Percentiles rank a stretch among this genome's conserved stretches.
phyloP scores from a whole-genome alignment of 1,140 invertebrate species.

The Euura saliciscinereae region DNA sequence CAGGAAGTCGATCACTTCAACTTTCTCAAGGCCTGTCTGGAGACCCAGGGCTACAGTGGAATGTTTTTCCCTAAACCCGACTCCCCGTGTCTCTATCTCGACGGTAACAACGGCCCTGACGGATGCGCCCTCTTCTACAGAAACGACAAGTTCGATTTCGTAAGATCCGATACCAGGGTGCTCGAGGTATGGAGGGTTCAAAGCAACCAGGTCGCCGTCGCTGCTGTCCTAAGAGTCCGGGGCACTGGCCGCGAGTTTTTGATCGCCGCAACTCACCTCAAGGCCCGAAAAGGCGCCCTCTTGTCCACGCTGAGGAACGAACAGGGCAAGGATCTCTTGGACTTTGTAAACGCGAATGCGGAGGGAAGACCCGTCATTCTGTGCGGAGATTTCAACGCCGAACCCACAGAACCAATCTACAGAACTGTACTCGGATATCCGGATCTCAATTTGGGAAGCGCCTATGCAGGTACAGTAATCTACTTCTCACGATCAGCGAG shows the following conservation, averaged over 20 bases:
- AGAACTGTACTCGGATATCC: conserved; percentile 59
- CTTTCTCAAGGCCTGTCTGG: conserved; percentile 68
- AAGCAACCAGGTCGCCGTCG: conserved; percentile 76
- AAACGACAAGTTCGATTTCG: conserved; percentile 67
- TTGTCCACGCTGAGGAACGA: conserved; percentile 74
- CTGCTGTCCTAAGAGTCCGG: conserved; percentile 63
- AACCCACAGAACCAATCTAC: conserved; percentile 76
- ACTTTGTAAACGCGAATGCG: conserved; percentile 64
- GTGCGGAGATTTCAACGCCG: conserved; percentile 83
- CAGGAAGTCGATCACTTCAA: conserved; percentile 81
- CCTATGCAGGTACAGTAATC: conserved; percentile 28
- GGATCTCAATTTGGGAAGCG: not conserved
- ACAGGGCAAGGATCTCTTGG: conserved; percentile 76
- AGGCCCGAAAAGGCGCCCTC: conserved; percentile 74
- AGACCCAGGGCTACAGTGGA: conserved; percentile 71
- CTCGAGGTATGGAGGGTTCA: conserved; percentile 74
- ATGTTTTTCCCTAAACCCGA: conserved; percentile 80
- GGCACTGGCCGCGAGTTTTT: conserved; percentile 67
- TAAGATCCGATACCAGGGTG: conserved; percentile 65
- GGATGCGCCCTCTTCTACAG: conserved; percentile 81
- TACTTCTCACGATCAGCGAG: too few relatives aligned
- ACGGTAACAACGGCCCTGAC: conserved; percentile 78
- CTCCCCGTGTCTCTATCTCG: conserved; percentile 77
- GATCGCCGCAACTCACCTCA: conserved; percentile 78
- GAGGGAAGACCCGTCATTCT: conserved; percentile 67